Evolutionary conservation across 2,888 invertebrate genomes (phyloP), one percentile per base, ranked within the genome.

Genomic region (Cinara cedri): DNA sequence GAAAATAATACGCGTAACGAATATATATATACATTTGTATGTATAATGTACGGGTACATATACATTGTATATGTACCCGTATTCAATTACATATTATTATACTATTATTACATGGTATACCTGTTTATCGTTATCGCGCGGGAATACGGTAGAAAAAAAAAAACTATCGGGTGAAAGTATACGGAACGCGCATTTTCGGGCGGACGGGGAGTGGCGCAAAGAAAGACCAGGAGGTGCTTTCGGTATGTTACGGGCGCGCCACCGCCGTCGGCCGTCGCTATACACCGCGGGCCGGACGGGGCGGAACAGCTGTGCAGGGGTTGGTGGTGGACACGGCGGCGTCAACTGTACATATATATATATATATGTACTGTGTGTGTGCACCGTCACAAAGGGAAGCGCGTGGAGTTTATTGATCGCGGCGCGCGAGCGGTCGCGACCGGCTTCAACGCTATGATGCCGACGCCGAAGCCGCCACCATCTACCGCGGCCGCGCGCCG

Each of bases 321-420:
- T 14, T 19, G 70, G 14, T 34, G 55, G 70, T 21, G 55, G 42
- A 42, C 42, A 42, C 42, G 21, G 21, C 42, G 44, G 21, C 51
- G 72, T 1, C 26, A 13, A 24, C 51, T 60, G 34, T 60, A n/a
- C 24, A 26, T 24, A 24, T 24, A 24, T 10, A n/a, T 60, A 6
- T 60, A n/a, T 60, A 26, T 24, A 24, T 24, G 26, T 10, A n/a
- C 14, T n/a, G 42, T 55, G 16, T 49, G 34, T 34, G 10, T 11
- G 16, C n/a, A 24, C 26, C 34, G 2, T 55, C 70, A 71, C 68
- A 78, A 51, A 68, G 62, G 71, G 68, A 49, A 66, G 70, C 55
- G 78, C 57, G 78, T 60, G 70, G 70, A 60, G 78, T 62, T 78
- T 78, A 78, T 78, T 78, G 78, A 78, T 78, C 78, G 78, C 10